Percentiles rank a stretch among this genome's conserved stretches.
Evolutionary conservation across 2,797 vertebrate species (phyloP).

Genomic region (Graptemys geographica): DNA sequence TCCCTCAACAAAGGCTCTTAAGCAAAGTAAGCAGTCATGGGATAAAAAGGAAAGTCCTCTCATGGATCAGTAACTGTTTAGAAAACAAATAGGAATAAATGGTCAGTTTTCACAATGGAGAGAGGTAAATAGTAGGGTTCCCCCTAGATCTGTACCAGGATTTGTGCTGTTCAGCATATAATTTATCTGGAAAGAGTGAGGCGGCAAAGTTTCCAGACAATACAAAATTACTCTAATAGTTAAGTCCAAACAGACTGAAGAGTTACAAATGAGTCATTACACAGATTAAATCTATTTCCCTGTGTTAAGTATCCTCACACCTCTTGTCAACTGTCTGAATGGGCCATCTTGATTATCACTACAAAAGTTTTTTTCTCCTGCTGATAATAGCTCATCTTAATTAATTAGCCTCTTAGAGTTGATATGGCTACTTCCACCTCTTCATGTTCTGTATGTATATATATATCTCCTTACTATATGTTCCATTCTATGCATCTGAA

Average conservation of each 20-base stretch:
- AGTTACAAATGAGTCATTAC: background rate
- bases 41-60: background rate
- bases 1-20: background rate
- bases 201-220: background rate
- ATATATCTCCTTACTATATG: too few relatives aligned
- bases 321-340: too few relatives aligned
- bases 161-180: background rate
- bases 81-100: background rate
- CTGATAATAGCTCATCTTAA: too few relatives aligned
- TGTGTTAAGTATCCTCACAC: too few relatives aligned
- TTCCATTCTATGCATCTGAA: too few relatives aligned
- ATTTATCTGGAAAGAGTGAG: background rate
- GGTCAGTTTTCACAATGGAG: background rate
- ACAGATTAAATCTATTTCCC: too few relatives aligned
- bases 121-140: background rate
- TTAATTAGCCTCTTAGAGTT: too few relatives aligned
- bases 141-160: background rate
- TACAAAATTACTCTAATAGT: background rate
- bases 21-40: background rate
- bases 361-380: too few relatives aligned
- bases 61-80: background rate
- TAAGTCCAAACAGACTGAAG: background rate
- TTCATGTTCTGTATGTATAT: too few relatives aligned
- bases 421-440: too few relatives aligned
- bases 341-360: too few relatives aligned